A percentile compares a stretch with the other conserved stretches of the same genome.
Conservation (phyloP, 2,888 invertebrate species). For the Polymixis lichenea region DNA sequence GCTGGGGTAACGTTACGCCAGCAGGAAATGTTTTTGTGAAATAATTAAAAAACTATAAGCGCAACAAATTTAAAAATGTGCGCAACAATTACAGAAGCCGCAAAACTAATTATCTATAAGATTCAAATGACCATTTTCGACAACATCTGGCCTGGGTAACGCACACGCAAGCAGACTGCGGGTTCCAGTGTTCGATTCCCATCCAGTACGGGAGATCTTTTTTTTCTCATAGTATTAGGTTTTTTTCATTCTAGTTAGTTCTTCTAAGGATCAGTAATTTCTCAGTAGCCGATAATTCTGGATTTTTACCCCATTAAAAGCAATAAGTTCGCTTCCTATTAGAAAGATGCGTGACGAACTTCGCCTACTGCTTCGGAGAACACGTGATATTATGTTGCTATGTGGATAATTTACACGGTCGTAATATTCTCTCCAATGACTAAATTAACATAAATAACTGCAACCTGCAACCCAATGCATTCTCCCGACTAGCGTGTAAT, state of each 20-base stretch:
- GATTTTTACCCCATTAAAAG: background rate
- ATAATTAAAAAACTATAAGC: too few species aligned
- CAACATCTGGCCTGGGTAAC: too few species aligned
- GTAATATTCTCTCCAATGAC: background rate
- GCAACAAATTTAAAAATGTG: too few species aligned
- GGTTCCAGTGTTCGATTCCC: background rate
- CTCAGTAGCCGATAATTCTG: background rate
- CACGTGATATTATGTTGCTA: background rate
- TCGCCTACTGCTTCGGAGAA: background rate
- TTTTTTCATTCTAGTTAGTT: background rate
- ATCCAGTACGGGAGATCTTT: background rate
- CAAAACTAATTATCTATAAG: too few species aligned
- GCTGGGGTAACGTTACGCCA: too few species aligned
- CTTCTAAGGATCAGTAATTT: background rate
- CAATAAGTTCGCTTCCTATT: background rate
- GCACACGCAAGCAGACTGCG: background rate
- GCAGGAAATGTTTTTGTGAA: too few species aligned
- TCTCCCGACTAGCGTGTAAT: conserved; percentile 9
- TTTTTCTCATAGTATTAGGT: background rate
- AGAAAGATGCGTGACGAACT: background rate
- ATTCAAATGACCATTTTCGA: too few species aligned
- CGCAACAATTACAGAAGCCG: too few species aligned
- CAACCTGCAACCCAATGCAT: conserved; percentile 19
- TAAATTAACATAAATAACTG: conserved; percentile 35
- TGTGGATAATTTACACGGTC: conserved; percentile 1